Evolutionary conservation across 2,888 invertebrate species (phyloP).

Genomic region (Plebejus melissa): DNA sequence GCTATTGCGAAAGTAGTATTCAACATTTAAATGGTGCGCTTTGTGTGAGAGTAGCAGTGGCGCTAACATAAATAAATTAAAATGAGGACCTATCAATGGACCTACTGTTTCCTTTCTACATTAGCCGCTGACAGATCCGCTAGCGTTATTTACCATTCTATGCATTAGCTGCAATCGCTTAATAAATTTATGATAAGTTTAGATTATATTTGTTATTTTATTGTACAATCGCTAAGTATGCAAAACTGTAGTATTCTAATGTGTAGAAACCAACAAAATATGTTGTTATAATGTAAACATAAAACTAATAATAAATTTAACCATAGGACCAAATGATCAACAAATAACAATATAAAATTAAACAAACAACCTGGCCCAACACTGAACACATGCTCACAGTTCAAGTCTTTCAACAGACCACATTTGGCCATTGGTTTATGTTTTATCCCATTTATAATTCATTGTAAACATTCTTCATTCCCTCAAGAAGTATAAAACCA

Average conservation of each 20-base stretch:
- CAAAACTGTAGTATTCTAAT: neutral
- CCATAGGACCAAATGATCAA: conserved; percentile 12
- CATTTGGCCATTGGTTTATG: conserved; percentile 13
- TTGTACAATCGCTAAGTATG: neutral
- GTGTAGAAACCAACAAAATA: neutral
- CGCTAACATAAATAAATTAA: conserved; percentile 53
- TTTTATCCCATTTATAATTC: neutral
- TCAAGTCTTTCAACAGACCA: neutral
- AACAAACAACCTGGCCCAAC: conserved; percentile 8
- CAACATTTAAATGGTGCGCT: conserved; percentile 30
- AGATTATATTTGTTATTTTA: neutral
- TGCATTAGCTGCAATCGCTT: neutral
- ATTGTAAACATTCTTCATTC: neutral
- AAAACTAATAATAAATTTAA: neutral
- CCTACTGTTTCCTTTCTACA: conserved; percentile 45
- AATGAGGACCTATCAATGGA: conserved; percentile 46
- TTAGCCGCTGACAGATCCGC: conserved; percentile 39
- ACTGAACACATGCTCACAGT: neutral
- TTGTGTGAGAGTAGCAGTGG: conserved; percentile 41
- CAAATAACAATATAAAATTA: neutral
- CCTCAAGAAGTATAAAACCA: neutral
- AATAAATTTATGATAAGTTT: neutral
- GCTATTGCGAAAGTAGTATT: conserved; percentile 24
- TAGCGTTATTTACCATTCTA: conserved; percentile 38
- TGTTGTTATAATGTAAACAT: neutral